Evolutionary conservation across 2,888 invertebrate species (phyloP).

Genomic region (Octonoba sinensis): DNA sequence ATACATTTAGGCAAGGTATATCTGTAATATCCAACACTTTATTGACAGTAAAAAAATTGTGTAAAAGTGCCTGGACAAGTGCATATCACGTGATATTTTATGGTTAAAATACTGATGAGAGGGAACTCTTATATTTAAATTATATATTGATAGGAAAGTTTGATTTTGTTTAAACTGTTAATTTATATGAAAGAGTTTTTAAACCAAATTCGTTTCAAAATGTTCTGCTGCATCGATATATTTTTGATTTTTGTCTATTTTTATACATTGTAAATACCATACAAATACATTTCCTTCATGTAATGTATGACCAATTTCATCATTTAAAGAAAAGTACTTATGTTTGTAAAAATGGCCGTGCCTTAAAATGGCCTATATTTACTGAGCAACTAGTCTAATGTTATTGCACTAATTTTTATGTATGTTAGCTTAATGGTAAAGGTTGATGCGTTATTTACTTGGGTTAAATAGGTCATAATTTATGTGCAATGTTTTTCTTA

Average conservation of each 20-base stretch:
- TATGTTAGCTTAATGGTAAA: slow-evolving; percentile 63
- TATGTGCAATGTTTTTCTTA: slow-evolving; percentile 64
- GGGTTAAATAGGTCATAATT: slow-evolving; percentile 58
- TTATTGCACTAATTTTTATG: slow-evolving; percentile 59
- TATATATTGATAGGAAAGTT: too few relatives aligned
- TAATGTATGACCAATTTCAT: slow-evolving; percentile 39
- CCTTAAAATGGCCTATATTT: slow-evolving; percentile 58
- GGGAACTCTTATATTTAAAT: too few relatives aligned
- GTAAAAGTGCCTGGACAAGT: slow-evolving; percentile 26
- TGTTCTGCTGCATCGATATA: background rate
- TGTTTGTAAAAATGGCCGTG: slow-evolving; percentile 62
- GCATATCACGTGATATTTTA: slow-evolving; percentile 20
- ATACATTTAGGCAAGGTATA: too few relatives aligned
- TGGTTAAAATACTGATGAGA: too few relatives aligned
- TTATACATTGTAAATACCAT: slow-evolving; percentile 60
- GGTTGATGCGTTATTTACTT: slow-evolving; percentile 59
- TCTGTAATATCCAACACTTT: too few relatives aligned
- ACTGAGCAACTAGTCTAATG: slow-evolving; percentile 63
- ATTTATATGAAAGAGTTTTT: too few relatives aligned
- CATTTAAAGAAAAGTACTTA: slow-evolving; percentile 62
- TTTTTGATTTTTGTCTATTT: slow-evolving; percentile 17
- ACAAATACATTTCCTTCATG: slow-evolving; percentile 45
- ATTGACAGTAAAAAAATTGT: too few relatives aligned
- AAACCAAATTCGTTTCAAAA: too few relatives aligned
- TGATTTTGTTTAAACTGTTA: too few relatives aligned